Evolutionary conservation across 2,797 vertebrate species (phyloP), one percentile per base, ranked within the genome.

Genomic region (Pelodytes ibericus): DNA sequence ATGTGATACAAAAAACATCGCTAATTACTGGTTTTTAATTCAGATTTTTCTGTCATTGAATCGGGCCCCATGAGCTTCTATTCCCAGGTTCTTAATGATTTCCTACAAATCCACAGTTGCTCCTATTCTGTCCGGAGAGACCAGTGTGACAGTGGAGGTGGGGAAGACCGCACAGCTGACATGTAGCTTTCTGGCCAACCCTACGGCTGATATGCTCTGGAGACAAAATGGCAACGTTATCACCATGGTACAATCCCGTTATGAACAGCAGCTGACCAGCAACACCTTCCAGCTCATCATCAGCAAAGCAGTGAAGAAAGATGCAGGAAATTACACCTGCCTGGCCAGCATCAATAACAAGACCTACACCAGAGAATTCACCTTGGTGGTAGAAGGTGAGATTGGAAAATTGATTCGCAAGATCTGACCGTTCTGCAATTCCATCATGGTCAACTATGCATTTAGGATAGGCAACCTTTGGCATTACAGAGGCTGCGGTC

Each of bases 161-260:
- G 83, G 73, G 0, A 85, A 72, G 0, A 49, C 71, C 0, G 83
- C 87, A 0, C 80, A 79, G 1, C 79, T 99, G 74, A 74, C 57
- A 39, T 99, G 97, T 80, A 82, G 88, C 0, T 83, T 91, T 74
- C 86, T 73, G 27, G 91, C 96, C 85, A 95, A 96, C 83, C 97
- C 97, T 22, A 88, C 87, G 8, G 91, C 90, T 16, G 77, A 81
- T 0, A 82, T 95, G 81, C 29, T 1, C 5, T 99, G 97, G 97
- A 74, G 74, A 7, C 90, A 83, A 80, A 81, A 96, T 33, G 84
- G 82, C 10, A 56, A 0, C 1, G 0, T 0, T 3, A 26, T 98
- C 61, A 86, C 82, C 80, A 86, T 96, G 22, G 59, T 86, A 33
- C 74, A 75, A 0, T 70, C 77, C 1, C 85, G 4, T 8, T 88